Conservation (phyloP, 2,888 invertebrate genomes). For the Tryphoninae sp. region DNA sequence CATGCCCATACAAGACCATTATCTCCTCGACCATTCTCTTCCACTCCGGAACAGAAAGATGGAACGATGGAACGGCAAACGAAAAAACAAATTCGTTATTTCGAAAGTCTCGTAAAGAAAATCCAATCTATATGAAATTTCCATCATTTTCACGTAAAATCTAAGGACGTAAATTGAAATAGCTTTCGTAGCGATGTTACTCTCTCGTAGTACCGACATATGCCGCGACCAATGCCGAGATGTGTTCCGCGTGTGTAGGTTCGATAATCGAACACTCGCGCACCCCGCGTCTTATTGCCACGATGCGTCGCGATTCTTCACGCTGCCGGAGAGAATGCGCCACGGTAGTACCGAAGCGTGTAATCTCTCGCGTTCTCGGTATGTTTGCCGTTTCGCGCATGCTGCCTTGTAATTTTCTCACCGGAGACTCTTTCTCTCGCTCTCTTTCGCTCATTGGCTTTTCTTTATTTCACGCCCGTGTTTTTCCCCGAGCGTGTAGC, state of each 20-base stretch:
- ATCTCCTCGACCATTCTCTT: constrained; percentile 17
- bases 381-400: constrained; percentile 65
- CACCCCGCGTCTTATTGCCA: constrained; percentile 54
- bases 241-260: constrained; percentile 53
- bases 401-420: constrained; percentile 64
- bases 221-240: constrained; percentile 25
- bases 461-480: constrained; percentile 4
- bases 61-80: neutral
- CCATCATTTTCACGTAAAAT: constrained; percentile 45
- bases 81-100: constrained; percentile 16
- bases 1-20: constrained; percentile 25
- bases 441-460: neutral
- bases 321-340: constrained; percentile 62
- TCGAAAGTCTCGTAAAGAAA: constrained; percentile 53
- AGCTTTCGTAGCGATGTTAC: constrained; percentile 17
- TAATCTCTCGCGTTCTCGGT: constrained; percentile 60
- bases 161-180: constrained; percentile 53
- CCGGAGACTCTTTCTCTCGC: constrained; percentile 34
- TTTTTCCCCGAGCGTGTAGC: neutral
- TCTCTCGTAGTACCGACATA: constrained; percentile 3
- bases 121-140: constrained; percentile 55
- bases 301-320: constrained; percentile 62
- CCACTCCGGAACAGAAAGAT: neutral
- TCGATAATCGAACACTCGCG: constrained; percentile 58
- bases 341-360: constrained; percentile 61